A percentile compares a stretch with the other conserved stretches of the same genome.
Evolutionary conservation across 2,113 vertebrate genomes (phyloP).

Genomic region (Cryptoleucopteryx plumbea): DNA sequence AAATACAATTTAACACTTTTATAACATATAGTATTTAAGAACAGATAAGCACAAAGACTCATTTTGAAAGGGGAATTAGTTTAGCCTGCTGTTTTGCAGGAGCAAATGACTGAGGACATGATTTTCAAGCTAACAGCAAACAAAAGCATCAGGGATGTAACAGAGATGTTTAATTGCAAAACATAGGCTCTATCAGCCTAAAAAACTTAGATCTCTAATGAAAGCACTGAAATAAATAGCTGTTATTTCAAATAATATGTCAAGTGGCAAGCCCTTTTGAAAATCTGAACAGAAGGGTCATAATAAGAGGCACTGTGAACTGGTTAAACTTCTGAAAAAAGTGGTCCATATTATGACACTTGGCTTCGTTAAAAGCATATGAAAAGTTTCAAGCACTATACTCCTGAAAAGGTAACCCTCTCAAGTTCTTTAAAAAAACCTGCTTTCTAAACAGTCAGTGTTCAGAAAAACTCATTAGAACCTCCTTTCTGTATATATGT

Average conservation of each 20-base stretch:
- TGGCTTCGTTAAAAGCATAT: neutral
- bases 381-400: neutral
- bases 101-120: neutral
- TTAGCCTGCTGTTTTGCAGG: neutral
- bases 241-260: neutral
- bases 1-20: conserved; percentile 54
- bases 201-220: neutral
- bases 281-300: neutral
- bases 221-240: neutral
- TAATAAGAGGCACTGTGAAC: neutral
- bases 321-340: neutral
- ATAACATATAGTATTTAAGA: conserved; percentile 27
- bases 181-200: neutral
- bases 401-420: neutral
- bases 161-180: neutral
- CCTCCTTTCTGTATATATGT: neutral
- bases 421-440: neutral
- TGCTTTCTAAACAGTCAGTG: neutral
- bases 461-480: neutral
- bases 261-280: neutral
- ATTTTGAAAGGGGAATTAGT: conserved; percentile 24
- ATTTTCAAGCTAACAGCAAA: neutral
- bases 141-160: neutral
- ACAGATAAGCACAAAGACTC: neutral
- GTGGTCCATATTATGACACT: neutral